Evolutionary conservation across 2,113 vertebrate species (phyloP), one percentile per base, ranked within the genome.

Genomic region (Lamprologus sp.): DNA sequence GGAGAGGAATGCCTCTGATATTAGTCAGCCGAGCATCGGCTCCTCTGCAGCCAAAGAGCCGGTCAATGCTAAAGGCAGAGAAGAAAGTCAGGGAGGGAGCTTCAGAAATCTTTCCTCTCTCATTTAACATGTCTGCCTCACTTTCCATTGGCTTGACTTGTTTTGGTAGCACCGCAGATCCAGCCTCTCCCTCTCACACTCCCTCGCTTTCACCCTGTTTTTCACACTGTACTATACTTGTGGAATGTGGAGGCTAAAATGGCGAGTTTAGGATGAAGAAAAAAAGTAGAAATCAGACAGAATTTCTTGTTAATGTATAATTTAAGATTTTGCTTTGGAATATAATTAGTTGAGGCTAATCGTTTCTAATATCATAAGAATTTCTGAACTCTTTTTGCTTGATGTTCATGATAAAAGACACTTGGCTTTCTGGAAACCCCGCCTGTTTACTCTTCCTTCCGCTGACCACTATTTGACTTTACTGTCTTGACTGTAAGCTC

Each of bases 81-180:
- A 80, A 82, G 54, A 81, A 85, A 81, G 75, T 80, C 84, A 85
- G 86, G 60, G 88, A 86, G 91, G 86, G 84, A 84, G 90, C 65
- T 85, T 77, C 80, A 81, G 35, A 93, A 88, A 87, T 37, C 85
- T 90, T 89, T 89, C 70, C 90, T 89, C 87, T 75, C 79, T 84
- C 54, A 23, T 91, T 93, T 92, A 92, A 90, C 90, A 86, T 83
- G 90, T 93, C 94, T 94, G 92, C 89, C 94, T 93, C 93, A 94
- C 89, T 94, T 94, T 96, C 93, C 87, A 83, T 85, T 68, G 82
- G 83, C 81, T 63, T 60, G 15, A 83, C 83, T 45, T 93, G 87
- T 93, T 93, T 93, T 93, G 89, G 83, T 91, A 88, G 90, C 87
- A 81, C 86, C 21, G 45, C 87, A 56, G 75, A 85, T 85, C 60